Base-by-base conservation (phyloP, 2,797 vertebrate species). In the Rhabdomys pumilio region DNA sequence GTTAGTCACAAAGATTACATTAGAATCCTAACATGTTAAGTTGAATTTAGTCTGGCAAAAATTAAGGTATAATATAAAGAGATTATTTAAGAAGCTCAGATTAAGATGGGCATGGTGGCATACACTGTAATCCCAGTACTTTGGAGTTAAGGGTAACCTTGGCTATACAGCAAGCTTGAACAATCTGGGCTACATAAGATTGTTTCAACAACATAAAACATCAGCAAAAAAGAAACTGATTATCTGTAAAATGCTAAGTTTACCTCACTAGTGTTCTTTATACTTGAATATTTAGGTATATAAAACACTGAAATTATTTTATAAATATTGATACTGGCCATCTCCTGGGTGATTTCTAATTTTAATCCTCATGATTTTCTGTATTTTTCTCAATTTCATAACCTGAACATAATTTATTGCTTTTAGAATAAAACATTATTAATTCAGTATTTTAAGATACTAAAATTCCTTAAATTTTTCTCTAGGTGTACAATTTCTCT, bases 301-400 rank as follows among this genome's bases (percentile, higher is more conserved):
- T 11, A 85, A 77, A 83, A 79, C 41, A 87, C 12, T 79, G 53
- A 50, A 47, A 47, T 93, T 82, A 82, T 61, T 82, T 38, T 47
- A 17, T 79, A 75, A 87, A 93, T 91, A 86, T 38, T 91, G 80
- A 96, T 31, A 55, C 55, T 72, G 34, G 47, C 82, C 77, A 13
- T 79, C 2, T 19, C 31, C 14, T 67, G 57, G 17, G 55, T 87
- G 41, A 87, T 84, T 88, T 88, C 86, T 95, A n/a, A 89, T 86
- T 89, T 95, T 94, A 6, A 81, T 91, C 13, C 22, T 95, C 34
- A 75, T 11, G 24, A 91, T 87, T 89, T 93, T 91, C 24, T 79
- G 0, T 44, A 50, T 93, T 92, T 92, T 82, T 86, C 55, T 94
- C 24, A 44, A 47, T 80, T 93, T 96, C 31, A 79, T 6, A 72